A percentile compares a stretch with the other conserved stretches of the same genome.
Evolutionary conservation across 2,113 vertebrate species (phyloP).

Genomic region (Lophius piscatorius): DNA sequence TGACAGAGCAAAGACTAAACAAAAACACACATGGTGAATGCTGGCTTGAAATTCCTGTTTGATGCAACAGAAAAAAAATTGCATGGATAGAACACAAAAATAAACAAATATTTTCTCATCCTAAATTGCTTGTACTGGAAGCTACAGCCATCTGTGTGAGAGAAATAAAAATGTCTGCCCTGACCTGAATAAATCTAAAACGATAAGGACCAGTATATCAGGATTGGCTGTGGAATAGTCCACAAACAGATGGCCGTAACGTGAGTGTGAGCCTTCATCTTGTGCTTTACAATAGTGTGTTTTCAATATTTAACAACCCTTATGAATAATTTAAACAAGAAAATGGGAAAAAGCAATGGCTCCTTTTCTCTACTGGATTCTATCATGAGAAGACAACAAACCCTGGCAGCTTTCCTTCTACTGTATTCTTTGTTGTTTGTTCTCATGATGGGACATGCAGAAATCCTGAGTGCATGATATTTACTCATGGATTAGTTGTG

Average conservation of each 20-base stretch:
- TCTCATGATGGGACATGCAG: neutral
- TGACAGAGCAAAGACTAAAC: too few species aligned
- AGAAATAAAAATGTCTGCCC: constrained; percentile 34
- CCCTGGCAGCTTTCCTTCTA: neutral
- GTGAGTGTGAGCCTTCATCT: constrained; percentile 5
- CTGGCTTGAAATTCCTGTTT: too few species aligned
- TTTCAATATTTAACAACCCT: constrained; percentile 35
- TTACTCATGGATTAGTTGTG: constrained; percentile 3
- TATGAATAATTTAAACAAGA: constrained; percentile 53
- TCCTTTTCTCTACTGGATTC: constrained; percentile 21
- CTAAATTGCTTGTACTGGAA: constrained; percentile 30
- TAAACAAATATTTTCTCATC: constrained; percentile 10
- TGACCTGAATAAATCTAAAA: constrained; percentile 45
- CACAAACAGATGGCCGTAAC: constrained; percentile 23
- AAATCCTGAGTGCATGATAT: constrained; percentile 6
- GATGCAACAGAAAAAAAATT: too few species aligned
- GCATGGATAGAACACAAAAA: too few species aligned
- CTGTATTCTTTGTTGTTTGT: constrained; percentile 11
- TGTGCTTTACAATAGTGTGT: constrained; percentile 24
- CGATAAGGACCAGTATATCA: too few species aligned
- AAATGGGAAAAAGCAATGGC: constrained; percentile 30
- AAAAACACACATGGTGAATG: too few species aligned
- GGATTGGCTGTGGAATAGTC: constrained; percentile 30
- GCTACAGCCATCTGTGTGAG: constrained; percentile 31
- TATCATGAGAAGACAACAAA: constrained; percentile 9